Conservation (phyloP, 2,113 vertebrate species). For the Crocuta crocuta region DNA sequence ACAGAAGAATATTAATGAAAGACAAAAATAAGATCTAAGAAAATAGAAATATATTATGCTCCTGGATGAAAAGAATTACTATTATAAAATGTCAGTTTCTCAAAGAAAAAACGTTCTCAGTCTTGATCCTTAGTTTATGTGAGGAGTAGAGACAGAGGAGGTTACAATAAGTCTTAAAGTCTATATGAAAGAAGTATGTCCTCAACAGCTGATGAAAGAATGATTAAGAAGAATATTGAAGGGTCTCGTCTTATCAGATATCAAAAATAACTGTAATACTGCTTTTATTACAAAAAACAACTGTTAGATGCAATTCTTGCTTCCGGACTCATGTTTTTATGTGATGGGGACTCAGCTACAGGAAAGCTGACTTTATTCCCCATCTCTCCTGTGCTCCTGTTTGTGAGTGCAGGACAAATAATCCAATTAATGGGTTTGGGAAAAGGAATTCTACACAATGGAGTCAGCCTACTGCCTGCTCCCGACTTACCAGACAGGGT, state of each 20-base stretch:
- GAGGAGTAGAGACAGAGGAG: not conserved
- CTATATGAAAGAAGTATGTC: not conserved
- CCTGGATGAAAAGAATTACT: not conserved
- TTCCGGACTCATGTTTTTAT: not conserved
- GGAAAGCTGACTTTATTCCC: not conserved
- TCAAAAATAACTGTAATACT: not conserved
- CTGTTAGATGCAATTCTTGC: not conserved
- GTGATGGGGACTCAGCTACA: not conserved
- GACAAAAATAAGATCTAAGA: not conserved
- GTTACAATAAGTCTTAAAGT: not conserved
- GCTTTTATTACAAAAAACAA: not conserved
- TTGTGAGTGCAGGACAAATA: not conserved
- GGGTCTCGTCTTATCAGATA: not conserved
- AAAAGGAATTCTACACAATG: not conserved
- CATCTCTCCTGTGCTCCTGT: not conserved
- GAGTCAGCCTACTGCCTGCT: not conserved
- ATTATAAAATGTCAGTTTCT: not conserved
- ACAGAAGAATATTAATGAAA: conserved; percentile 18
- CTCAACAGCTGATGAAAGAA: not conserved
- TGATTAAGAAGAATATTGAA: not conserved
- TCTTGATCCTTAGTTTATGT: not conserved
- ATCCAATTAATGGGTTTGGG: not conserved
- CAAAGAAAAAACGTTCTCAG: not conserved
- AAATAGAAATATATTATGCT: not conserved
- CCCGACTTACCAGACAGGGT: not conserved